A percentile compares a stretch with the other conserved stretches of the same genome.
phyloP scores from a whole-genome alignment of 2,888 invertebrate species.

The Fissipunctia ypsillon region DNA sequence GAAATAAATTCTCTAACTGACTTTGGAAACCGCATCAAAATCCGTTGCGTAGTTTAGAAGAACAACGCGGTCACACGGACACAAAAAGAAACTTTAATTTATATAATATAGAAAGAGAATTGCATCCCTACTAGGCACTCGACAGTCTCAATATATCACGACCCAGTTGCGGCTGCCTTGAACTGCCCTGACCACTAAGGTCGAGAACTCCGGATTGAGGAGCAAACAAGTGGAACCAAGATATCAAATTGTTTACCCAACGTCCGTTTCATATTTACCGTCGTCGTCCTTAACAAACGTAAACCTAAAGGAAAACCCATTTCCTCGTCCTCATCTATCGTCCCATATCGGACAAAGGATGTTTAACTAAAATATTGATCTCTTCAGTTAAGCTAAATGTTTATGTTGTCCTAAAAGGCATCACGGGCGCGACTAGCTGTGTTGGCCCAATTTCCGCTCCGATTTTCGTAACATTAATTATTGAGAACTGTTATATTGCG shows the following conservation, averaged over 20 bases:
- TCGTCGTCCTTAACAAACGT: slow-evolving; percentile 58
- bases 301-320: slow-evolving; percentile 75
- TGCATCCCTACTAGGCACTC: slow-evolving; percentile 7
- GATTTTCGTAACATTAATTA: slow-evolving; percentile 54
- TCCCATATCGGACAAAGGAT: slow-evolving; percentile 71
- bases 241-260: slow-evolving; percentile 49
- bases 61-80: too few relatives aligned
- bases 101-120: too few relatives aligned
- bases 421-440: slow-evolving; percentile 20
- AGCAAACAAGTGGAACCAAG: slow-evolving; percentile 47
- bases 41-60: too few relatives aligned
- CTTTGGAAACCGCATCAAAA: too few relatives aligned
- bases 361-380: slow-evolving; percentile 82
- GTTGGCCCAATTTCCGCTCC: slow-evolving; percentile 61
- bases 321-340: slow-evolving; percentile 82
- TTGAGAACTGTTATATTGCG: slow-evolving; percentile 42
- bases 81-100: too few relatives aligned
- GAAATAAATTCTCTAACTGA: too few relatives aligned
- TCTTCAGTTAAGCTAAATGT: slow-evolving; percentile 58
- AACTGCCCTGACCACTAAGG: slow-evolving; percentile 69
- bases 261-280: slow-evolving; percentile 44
- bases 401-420: slow-evolving; percentile 48
- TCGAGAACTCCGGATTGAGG: slow-evolving; percentile 63
- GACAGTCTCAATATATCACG: slow-evolving; percentile 42
- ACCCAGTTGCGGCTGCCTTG: slow-evolving; percentile 68